A percentile compares a stretch with the other conserved stretches of the same genome.
phyloP scores from a whole-genome alignment of 2,888 invertebrate genomes.

The Eristalis tenax region DNA sequence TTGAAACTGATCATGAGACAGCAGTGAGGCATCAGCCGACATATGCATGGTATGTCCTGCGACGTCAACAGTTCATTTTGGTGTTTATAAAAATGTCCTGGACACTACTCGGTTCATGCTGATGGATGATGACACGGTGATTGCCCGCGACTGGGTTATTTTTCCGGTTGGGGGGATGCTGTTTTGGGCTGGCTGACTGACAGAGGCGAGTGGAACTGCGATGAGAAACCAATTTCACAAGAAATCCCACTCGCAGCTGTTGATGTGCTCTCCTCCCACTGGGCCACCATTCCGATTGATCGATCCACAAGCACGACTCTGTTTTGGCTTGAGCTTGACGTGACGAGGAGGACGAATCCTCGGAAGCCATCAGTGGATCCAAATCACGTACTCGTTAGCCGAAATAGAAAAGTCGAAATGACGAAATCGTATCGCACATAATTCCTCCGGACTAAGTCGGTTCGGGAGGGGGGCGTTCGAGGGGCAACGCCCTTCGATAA shows the following conservation, averaged over 20 bases:
- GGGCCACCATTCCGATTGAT: neutral
- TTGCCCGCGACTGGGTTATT: conserved; percentile 6
- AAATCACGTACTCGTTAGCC: conserved; percentile 65
- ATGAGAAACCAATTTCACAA: neutral
- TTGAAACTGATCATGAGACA: conserved; percentile 69
- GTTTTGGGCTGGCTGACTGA: neutral
- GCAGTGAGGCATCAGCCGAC: conserved; percentile 27
- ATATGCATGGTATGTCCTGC: conserved; percentile 45
- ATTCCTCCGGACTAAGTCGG: conserved; percentile 59
- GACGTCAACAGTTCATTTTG: conserved; percentile 67
- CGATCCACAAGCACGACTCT: neutral
- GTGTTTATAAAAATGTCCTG: conserved; percentile 6
- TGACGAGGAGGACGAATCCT: neutral
- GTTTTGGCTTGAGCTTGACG: neutral
- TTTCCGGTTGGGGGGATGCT: neutral
- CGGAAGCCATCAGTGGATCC: conserved; percentile 48
- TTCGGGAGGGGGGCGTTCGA: neutral
- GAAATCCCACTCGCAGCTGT: neutral
- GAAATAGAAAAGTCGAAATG: conserved; percentile 61
- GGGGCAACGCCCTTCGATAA: conserved; percentile 10
- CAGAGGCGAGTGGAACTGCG: neutral
- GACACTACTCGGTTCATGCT: neutral
- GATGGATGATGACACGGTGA: conserved; percentile 22
- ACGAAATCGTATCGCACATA: conserved; percentile 60
- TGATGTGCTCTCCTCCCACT: neutral